A percentile compares a stretch with the other conserved stretches of the same genome.
phyloP scores from a whole-genome alignment of 2,113 vertebrate genomes.

The Chamaetylas fuelleborni region DNA sequence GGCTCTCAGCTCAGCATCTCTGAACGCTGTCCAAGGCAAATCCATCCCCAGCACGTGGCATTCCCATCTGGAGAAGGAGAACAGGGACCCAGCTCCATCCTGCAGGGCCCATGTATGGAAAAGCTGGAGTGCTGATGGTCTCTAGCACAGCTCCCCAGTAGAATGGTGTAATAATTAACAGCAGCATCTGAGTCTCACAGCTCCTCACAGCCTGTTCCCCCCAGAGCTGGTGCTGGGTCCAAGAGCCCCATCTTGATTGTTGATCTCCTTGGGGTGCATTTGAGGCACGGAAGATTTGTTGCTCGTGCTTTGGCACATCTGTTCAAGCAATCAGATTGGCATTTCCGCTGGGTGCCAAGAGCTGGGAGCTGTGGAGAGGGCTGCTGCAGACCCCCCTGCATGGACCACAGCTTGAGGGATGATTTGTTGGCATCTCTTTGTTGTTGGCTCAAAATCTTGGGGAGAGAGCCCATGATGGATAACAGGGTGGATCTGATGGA shows the following conservation, averaged over 20 bases:
- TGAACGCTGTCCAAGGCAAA: constrained; percentile 7
- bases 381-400: neutral
- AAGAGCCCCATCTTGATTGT: neutral
- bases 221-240: neutral
- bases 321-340: neutral
- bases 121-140: neutral
- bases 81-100: neutral
- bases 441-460: neutral
- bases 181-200: neutral
- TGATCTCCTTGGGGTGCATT: constrained; percentile 4
- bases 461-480: neutral
- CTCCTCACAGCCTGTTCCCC: neutral
- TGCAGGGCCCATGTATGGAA: neutral
- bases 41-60: neutral
- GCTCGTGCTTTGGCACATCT: neutral
- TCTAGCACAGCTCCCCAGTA: neutral
- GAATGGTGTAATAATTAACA: constrained; percentile 26
- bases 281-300: neutral
- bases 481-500: neutral
- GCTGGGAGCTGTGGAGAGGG: neutral
- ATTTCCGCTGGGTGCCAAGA: neutral
- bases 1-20: neutral
- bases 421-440: neutral
- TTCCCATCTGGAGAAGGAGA: neutral
- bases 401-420: neutral